A percentile compares a stretch with the other conserved stretches of the same genome.
Evolutionary conservation across 2,888 invertebrate genomes (phyloP).

Genomic region (Apotomis turbidana): DNA sequence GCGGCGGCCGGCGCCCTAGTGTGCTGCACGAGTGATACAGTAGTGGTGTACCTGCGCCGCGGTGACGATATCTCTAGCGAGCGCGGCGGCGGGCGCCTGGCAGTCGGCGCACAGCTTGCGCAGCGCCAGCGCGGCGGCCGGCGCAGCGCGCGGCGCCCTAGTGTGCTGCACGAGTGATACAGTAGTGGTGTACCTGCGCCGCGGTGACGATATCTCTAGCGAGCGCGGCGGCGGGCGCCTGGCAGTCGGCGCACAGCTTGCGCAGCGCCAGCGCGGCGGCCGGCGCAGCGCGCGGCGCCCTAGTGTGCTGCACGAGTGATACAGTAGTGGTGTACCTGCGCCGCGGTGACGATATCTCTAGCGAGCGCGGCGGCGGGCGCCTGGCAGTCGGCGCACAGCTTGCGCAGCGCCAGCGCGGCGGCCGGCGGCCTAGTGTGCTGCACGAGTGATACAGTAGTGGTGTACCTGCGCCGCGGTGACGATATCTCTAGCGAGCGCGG

Average conservation of each 20-base stretch:
- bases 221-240: no score
- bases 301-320: background rate
- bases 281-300: no score
- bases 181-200: no score
- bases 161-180: no score
- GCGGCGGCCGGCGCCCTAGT: conserved; percentile 87
- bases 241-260: no score
- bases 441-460: background rate
- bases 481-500: conserved; percentile 90
- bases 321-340: conserved; percentile 75
- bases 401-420: conserved; percentile 93
- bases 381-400: conserved; percentile 92
- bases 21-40: background rate
- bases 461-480: conserved; percentile 87
- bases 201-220: no score
- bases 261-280: no score
- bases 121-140: conserved; percentile 92
- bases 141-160: conserved; percentile 85
- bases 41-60: conserved; percentile 84
- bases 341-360: conserved; percentile 88
- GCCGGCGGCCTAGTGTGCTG: conserved; percentile 83
- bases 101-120: conserved; percentile 95
- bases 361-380: conserved; percentile 89
- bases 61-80: conserved; percentile 89
- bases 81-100: conserved; percentile 88